Evolutionary conservation across 30 jellyfish, hydroid and myxozoan genomes (phyloP).

Genomic region (Pseudorhiza aurosa): DNA sequence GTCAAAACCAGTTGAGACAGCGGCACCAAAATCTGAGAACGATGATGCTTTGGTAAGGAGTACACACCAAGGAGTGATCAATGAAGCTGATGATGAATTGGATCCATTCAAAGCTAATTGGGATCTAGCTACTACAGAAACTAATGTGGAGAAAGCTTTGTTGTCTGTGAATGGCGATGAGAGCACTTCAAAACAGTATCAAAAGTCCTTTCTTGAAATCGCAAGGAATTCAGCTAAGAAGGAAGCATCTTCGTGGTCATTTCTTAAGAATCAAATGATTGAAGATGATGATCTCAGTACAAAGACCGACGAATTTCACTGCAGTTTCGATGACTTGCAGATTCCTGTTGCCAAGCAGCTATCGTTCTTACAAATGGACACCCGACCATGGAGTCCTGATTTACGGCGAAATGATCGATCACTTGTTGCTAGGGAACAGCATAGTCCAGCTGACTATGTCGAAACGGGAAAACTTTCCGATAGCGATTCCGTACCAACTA

Average conservation of each 20-base stretch:
- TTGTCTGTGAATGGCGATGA: background rate
- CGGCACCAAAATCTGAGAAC: background rate
- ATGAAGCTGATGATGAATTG: background rate
- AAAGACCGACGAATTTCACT: background rate
- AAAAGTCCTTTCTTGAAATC: slow-evolving; percentile 27
- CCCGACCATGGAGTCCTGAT: slow-evolving; percentile 28
- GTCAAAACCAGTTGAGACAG: background rate
- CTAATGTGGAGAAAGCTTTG: background rate
- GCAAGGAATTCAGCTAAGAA: slow-evolving; percentile 47
- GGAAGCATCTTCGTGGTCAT: slow-evolving; percentile 49
- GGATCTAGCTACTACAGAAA: background rate
- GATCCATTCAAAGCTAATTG: background rate
- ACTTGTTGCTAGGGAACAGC: background rate
- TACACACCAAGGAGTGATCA: no score
- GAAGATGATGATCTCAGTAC: background rate
- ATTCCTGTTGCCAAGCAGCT: slow-evolving; percentile 60
- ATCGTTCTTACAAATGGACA: slow-evolving; percentile 55
- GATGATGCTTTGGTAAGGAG: background rate
- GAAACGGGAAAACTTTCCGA: no score
- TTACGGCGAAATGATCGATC: background rate
- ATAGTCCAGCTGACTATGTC: background rate
- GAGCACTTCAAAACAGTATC: background rate
- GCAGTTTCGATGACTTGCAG: slow-evolving; percentile 33
- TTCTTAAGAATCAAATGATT: slow-evolving; percentile 14
- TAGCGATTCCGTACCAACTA: no score